phyloP scores from a whole-genome alignment of 2,113 vertebrate genomes.

The Varanus salvator region DNA sequence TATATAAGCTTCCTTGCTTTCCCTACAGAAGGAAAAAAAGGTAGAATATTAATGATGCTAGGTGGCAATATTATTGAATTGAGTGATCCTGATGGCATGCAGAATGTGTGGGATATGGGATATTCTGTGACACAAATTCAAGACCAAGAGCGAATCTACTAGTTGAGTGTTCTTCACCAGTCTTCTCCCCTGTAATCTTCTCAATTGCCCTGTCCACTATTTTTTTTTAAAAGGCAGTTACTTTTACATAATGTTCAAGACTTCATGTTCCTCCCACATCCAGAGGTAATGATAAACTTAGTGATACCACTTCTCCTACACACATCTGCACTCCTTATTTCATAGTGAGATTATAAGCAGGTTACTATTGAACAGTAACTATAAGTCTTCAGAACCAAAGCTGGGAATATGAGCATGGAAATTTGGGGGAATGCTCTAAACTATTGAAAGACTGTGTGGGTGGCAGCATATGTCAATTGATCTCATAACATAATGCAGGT shows the following conservation, averaged over 20 bases:
- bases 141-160: background rate
- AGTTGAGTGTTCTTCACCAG: background rate
- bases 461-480: background rate
- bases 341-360: background rate
- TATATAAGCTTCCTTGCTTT: too few relatives aligned
- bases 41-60: too few relatives aligned
- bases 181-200: background rate
- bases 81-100: background rate
- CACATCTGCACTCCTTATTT: background rate
- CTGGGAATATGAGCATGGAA: background rate
- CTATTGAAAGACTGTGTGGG: background rate
- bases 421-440: background rate
- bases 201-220: background rate
- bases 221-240: background rate
- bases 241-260: background rate
- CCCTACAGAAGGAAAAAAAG: too few relatives aligned
- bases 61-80: too few relatives aligned
- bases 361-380: background rate
- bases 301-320: background rate
- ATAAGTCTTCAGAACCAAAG: background rate
- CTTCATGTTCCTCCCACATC: background rate
- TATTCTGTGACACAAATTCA: background rate
- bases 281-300: background rate
- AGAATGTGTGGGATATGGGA: background rate
- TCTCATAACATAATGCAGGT: background rate